Base-by-base conservation (phyloP, 2,888 invertebrate genomes). In the Amaurobius ferox region DNA sequence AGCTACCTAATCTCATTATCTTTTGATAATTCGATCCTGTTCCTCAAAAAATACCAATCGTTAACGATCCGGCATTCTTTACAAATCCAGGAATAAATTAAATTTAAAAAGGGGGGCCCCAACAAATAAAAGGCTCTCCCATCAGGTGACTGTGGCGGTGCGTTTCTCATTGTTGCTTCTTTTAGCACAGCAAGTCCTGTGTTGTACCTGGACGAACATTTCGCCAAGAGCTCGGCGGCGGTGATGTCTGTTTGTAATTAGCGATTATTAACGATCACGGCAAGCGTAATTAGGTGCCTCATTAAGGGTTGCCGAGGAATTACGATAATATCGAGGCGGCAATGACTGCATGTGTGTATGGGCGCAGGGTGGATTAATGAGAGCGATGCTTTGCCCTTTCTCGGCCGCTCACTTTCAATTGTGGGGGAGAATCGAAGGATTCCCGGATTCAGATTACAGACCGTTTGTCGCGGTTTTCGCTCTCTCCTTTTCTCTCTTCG, bases 171-270 rank as follows among this genome's bases (percentile, higher is more conserved):
- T 55, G 55, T 55, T 55, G 55, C 55, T 55, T 55, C 55, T 55
- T 55, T 55, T 23, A 55, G 55, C 55, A 55, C 2, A 5, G 35
- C 9, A 44, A 44, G 23, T 16, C 55, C 55, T 55, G 55, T n/a
- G n/a, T 55, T 55, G 55, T 55, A 55, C 55, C 55, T 55, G 55
- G 55, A 55, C 23, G 55, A 55, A 55, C 55, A 55, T 55, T 76
- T 70, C 74, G 77, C 78, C 68, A 74, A 68, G 28, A n/a, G 32
- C 29, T 40, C 29, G 62, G 66, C 77, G 71, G 72, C 85, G 85
- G 85, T 79, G 78, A 86, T 86, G 85, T 86, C 85, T 86, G 85
- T 86, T 86, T 79, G 85, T 86, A 86, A 86, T 86, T 86, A 86
- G 85, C 72, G 85, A 86, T 86, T 86, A 86, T 86, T 86, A 86